Evolutionary conservation across 1,140 invertebrate species (phyloP), one percentile per base, ranked within the genome.

Genomic region (Diabrotica undecimpunctata): DNA sequence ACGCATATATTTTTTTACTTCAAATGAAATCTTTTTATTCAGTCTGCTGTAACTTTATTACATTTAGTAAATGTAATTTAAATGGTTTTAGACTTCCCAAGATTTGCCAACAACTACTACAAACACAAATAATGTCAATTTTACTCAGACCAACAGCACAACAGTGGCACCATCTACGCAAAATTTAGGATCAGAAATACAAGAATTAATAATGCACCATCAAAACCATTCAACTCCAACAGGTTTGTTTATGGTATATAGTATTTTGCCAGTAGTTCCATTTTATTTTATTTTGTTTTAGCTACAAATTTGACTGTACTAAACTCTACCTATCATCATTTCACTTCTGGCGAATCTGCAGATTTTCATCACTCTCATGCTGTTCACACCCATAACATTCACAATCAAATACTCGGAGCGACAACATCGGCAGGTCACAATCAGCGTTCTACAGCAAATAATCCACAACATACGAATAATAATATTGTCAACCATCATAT

Each of bases 201-300:
- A 78, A 62, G 75, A 79, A 36, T 62, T 79, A 35, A 76, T 79
- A 37, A 77, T 78, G 75, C 77, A 78, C 67, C 76, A 78, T 71
- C 78, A 79, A 60, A 73, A 69, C 62, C 75, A 75, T 67, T 62
- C 75, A 2, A 65, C 71, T 14, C 64, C 76, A 51, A 58, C 72
- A 61, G 70, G 70, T 71, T 12, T 25, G 36, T 41, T 36, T 65
- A 38, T 25, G 4, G 1, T 25, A 25, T 25, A 25, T 25, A 25
- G 25, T 25, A 25, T 25, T 25, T 25, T 25, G 25, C 25, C 25
- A 25, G 25, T 25, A 25, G 25, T 25, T 25, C 4, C 25, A 25
- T 25, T 25, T 25, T 25, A 1, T 25, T 25, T 25, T 25, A 1
- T 25, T 25, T 25, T 60, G 5, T 70, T 69, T 56, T 66, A 67